Evolutionary conservation across 2,797 vertebrate species (phyloP), one percentile per base, ranked within the genome.

Genomic region (Pseudopleuronectes americanus): DNA sequence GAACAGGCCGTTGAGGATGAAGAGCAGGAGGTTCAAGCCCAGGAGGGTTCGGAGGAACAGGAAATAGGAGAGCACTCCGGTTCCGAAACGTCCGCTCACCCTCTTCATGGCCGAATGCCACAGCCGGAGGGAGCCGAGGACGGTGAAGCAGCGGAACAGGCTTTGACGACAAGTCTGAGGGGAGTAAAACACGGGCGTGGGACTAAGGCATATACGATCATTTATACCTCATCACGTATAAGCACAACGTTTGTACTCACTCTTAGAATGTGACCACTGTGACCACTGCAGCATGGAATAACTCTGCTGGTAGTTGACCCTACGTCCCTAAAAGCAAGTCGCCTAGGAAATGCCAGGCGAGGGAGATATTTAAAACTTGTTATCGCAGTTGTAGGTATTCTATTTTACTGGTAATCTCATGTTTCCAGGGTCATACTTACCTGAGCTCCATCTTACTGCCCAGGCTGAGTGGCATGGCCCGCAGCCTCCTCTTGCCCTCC

Each of bases 1-100:
- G 4, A 97, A 96, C 71, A 90, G 56, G 64, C 95, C 68, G 4
- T 87, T 90, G 16, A 94, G 84, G 60, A 91, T n/a, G 59, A 95
- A 87, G 16, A 95, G 89, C 38, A 96, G 36, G 13, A 83, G 12
- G 13, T 98, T 97, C 71, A 96, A 94, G 59, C 83, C 59, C 53
- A 98, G 66, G 48, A 97, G 93, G 0, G 66, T 96, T 90, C 95
- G 93, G 60, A 98, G 93, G 79, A 98, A 98, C 63, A 95, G 73
- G 86, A 98, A 98, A 82, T 97, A 98, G 62, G 94, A 97, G 33
- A 98, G 94, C 31, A 96, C 96, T 0, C 96, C 95, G 1, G 96
- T 96, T 48, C 97, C 97, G 0, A 97, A 97, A 61, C 93, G 96
- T 24, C 93, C 92, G 0, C 95, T 63, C 3, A 97, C 93, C 51